Percentiles rank a stretch among this genome's conserved stretches.
phyloP scores from a whole-genome alignment of 2,797 vertebrate genomes.

The Poeciliopsis turneri region DNA sequence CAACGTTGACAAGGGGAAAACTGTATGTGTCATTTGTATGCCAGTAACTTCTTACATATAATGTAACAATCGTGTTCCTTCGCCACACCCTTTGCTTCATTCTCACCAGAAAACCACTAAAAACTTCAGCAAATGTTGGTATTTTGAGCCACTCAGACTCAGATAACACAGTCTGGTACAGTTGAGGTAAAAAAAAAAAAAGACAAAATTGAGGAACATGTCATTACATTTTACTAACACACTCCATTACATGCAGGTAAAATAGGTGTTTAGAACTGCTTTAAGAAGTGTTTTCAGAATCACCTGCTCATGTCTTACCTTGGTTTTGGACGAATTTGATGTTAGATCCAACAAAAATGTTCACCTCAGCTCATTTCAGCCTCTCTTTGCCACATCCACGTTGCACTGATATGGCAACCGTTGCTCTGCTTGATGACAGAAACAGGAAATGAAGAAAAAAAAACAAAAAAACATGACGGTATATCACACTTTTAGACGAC shows the following conservation, averaged over 20 bases:
- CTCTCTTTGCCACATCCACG: constrained; percentile 10
- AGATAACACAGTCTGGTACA: too few species aligned
- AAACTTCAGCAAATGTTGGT: not conserved
- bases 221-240: not conserved
- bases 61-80: constrained; percentile 46
- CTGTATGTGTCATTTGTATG: constrained; percentile 18
- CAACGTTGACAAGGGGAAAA: not conserved
- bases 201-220: not conserved
- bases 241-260: not conserved
- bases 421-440: constrained; percentile 24
- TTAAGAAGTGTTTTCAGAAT: not conserved
- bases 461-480: not conserved
- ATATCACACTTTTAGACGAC: constrained; percentile 16
- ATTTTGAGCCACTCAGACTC: not conserved
- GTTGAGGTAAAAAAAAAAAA: not conserved
- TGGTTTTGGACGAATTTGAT: not conserved
- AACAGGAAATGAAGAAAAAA: constrained; percentile 63
- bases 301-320: constrained; percentile 50
- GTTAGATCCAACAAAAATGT: constrained; percentile 1
- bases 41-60: constrained; percentile 22
- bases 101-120: constrained; percentile 9
- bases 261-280: not conserved
- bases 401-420: constrained; percentile 13
- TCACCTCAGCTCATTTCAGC: constrained; percentile 49
- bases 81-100: constrained; percentile 33